Evolutionary conservation across 37 sponge, comb jelly and placozoan species (phyloP), one percentile per base, ranked within the genome.

Genomic region (Spongilla lacustris): DNA sequence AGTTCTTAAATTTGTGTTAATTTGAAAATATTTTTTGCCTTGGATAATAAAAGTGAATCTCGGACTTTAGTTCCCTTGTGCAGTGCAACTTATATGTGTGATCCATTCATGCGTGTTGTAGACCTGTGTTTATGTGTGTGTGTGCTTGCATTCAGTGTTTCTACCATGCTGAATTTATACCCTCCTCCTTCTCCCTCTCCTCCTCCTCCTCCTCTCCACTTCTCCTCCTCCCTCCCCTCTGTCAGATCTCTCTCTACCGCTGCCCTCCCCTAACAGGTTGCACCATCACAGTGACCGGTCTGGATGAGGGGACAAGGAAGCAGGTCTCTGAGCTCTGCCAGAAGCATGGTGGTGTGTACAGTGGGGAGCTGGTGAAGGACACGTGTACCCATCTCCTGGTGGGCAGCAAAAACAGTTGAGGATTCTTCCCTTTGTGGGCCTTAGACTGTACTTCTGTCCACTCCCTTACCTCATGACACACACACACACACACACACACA

Each of bases 271-370:
- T 98, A 46, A 81, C 82, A 23, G 98, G 98, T 0, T 85, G 88
- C 75, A 85, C 81, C 0, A 87, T 98, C 72, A 86, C 94, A 38
- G 95, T 93, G 66, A 98, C 98, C 14, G 96, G 96, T 0, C 75
- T 98, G 24, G 97, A 90, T 70, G 89, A 80, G 66, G 85, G 46
- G 11, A 66, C 50, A 34, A 81, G 98, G 69, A 37, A 36, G 32
- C 84, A 85, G 66, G 81, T 98, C 32, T 75, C 83, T 76, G 48
- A 71, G 36, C 83, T 88, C 12, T 41, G 82, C 10, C 58, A 76
- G 71, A 50, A 90, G 46, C 76, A 98, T 81, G 98, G 98, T 17
- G 98, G 94, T 10, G 74, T 33, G 36, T 97, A 97, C 81, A 89
- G 86, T 26, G 94, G 94, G 23, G 96, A 97, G 29, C 89, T 97